Conservation (phyloP, 2,797 vertebrate genomes). For the Sus cebifrons region DNA sequence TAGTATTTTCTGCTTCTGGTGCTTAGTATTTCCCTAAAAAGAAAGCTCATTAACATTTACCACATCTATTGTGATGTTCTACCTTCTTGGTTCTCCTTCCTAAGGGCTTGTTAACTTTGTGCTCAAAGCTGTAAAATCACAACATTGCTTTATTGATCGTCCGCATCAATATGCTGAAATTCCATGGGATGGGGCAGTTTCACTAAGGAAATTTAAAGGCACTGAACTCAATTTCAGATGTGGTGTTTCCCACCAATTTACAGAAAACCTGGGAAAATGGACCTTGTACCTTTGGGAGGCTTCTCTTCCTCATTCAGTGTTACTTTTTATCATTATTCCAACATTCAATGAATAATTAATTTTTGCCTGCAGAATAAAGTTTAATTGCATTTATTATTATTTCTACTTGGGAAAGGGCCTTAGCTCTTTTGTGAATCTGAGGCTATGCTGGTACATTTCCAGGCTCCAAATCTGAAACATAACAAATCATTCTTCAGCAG, state of each 20-base stretch:
- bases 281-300: not conserved
- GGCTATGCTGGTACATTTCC: fast-evolving
- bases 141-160: not conserved
- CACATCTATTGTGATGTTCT: not conserved
- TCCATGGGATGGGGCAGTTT: not conserved
- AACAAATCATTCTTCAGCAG: not conserved
- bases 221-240: not conserved
- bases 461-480: not conserved
- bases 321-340: not conserved
- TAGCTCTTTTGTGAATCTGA: not conserved
- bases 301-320: not conserved
- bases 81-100: not conserved
- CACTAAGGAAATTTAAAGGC: not conserved
- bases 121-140: not conserved
- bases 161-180: not conserved
- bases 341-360: not conserved
- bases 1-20: not conserved
- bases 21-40: not conserved
- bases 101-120: not conserved
- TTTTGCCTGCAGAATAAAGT: not conserved
- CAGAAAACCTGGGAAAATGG: not conserved
- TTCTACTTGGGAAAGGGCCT: not conserved
- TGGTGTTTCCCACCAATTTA: not conserved
- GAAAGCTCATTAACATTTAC: not conserved
- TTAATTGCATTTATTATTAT: not conserved